A percentile compares a stretch with the other conserved stretches of the same genome.
Evolutionary conservation across 2,797 vertebrate species (phyloP).

Genomic region (Chaunax sp.): DNA sequence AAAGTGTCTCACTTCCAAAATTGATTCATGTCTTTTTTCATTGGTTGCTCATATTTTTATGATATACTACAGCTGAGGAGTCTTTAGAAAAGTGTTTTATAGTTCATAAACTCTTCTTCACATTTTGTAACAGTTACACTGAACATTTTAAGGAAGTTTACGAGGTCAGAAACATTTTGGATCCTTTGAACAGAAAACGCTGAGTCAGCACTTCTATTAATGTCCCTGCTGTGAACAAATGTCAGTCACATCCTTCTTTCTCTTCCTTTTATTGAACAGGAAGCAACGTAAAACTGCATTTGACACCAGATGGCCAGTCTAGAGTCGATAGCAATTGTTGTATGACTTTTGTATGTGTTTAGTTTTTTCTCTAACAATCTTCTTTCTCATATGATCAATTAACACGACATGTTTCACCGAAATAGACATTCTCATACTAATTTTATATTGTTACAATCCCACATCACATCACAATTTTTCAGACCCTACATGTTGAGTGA

Average conservation of each 20-base stretch:
- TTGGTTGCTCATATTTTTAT: slow-evolving; percentile 4
- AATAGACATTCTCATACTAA: neutral
- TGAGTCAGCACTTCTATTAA: slow-evolving; percentile 29
- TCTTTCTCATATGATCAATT: neutral
- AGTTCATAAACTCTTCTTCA: slow-evolving; percentile 17
- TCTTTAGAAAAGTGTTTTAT: slow-evolving; percentile 8
- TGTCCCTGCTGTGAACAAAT: slow-evolving; percentile 5
- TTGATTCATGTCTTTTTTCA: neutral
- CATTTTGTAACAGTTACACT: neutral
- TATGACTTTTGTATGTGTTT: neutral
- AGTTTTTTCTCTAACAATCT: neutral
- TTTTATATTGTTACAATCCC: neutral
- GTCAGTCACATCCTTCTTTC: neutral
- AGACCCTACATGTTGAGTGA: neutral
- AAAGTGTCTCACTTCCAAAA: too few relatives aligned
- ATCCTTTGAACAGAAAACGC: slow-evolving; percentile 11
- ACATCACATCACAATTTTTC: too few relatives aligned
- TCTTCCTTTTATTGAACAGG: neutral
- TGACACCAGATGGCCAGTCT: neutral
- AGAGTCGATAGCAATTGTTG: neutral
- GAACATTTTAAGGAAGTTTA: neutral
- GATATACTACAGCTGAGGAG: too few relatives aligned
- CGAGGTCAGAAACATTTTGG: slow-evolving; percentile 21
- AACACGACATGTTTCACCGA: neutral
- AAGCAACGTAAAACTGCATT: neutral